Percentiles rank a stretch among this genome's conserved stretches.
Evolutionary conservation across 2,888 invertebrate species (phyloP).

Genomic region (Lamproptera curius): DNA sequence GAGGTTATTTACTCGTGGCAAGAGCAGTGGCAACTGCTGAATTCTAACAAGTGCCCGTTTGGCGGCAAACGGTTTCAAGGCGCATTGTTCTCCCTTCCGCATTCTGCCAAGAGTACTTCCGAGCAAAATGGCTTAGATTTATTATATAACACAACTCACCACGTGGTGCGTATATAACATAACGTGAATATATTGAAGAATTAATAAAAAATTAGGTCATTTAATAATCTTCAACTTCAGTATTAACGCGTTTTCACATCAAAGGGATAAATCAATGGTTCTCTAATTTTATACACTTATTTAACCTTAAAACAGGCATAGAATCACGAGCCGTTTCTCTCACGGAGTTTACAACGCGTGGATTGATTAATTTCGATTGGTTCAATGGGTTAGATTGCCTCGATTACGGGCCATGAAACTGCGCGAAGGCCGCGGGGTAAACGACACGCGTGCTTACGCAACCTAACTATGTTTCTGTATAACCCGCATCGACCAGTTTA

Average conservation of each 20-base stretch:
- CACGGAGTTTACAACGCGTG: too few relatives aligned
- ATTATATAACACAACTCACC: too few relatives aligned
- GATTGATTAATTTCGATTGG: conserved; percentile 26
- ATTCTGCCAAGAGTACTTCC: conserved; percentile 7
- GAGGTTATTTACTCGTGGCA: neutral
- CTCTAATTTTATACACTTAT: too few relatives aligned
- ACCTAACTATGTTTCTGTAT: conserved; percentile 31
- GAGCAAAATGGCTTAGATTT: neutral
- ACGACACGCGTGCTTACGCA: conserved; percentile 65
- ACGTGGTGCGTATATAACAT: too few relatives aligned
- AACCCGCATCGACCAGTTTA: conserved; percentile 38
- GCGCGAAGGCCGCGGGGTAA: conserved; percentile 69
- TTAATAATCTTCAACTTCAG: too few relatives aligned
- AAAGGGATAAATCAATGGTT: too few relatives aligned
- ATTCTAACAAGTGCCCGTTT: conserved; percentile 13
- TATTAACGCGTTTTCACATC: too few relatives aligned
- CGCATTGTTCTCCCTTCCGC: conserved; percentile 16
- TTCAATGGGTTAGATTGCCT: conserved; percentile 35
- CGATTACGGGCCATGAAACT: conserved; percentile 44
- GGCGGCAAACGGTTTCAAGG: conserved; percentile 12
- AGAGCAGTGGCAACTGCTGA: conserved; percentile 2
- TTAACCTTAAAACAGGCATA: too few relatives aligned
- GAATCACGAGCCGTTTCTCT: too few relatives aligned
- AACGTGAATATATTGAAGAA: too few relatives aligned
- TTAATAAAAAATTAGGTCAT: too few relatives aligned